Evolutionary conservation across 2,113 vertebrate genomes (phyloP).

Genomic region (Murina feae): DNA sequence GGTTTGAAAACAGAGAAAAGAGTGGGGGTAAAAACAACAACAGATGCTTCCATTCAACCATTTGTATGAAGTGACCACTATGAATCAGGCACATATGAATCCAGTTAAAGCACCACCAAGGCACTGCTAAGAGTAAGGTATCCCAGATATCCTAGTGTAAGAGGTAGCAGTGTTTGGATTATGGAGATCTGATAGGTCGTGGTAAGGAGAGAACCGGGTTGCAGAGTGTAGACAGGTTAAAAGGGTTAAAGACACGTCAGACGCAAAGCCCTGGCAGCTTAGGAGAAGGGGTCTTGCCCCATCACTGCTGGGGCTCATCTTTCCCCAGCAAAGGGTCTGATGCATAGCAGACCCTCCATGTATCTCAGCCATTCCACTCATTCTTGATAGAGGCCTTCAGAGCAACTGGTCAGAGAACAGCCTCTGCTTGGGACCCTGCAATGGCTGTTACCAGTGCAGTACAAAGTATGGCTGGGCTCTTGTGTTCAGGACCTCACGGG

Average conservation of each 20-base stretch:
- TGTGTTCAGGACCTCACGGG: background rate
- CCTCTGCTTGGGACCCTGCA: too few species aligned
- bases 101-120: background rate
- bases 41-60: background rate
- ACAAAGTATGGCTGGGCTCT: background rate
- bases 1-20: background rate
- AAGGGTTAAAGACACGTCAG: background rate
- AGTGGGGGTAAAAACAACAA: background rate
- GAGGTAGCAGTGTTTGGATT: background rate
- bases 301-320: background rate
- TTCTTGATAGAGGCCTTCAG: background rate
- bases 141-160: background rate
- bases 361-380: background rate
- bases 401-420: background rate
- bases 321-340: background rate
- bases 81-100: slow-evolving; percentile 7
- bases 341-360: background rate
- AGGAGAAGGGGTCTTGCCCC: background rate
- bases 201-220: background rate
- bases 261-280: background rate
- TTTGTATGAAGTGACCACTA: background rate
- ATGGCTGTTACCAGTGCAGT: background rate
- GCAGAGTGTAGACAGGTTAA: background rate
- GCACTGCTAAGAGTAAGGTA: background rate
- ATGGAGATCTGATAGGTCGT: background rate